A percentile compares a stretch with the other conserved stretches of the same genome.
These are phyloP conservation scores for Marasmarcha lunaedactyla DNA, from an alignment of 2,888 invertebrate genomes.

Conservation along the genomic window DNA sequence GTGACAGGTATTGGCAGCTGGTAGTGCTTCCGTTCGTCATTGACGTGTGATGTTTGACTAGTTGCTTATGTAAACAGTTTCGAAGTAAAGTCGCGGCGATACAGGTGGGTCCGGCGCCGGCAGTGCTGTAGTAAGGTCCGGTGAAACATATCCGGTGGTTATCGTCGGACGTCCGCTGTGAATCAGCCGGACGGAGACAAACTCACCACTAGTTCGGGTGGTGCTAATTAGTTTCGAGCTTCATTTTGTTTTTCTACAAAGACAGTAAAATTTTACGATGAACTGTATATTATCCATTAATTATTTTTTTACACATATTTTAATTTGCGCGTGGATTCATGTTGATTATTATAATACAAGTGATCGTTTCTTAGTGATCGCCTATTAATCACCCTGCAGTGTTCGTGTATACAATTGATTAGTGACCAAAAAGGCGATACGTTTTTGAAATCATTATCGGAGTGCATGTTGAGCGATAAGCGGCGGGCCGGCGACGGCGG, in stretches of 20 bases:
- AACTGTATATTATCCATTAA: too few species aligned
- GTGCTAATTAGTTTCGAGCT: too few species aligned
- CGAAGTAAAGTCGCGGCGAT: not conserved
- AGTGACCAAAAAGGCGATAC: too few species aligned
- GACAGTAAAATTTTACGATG: too few species aligned
- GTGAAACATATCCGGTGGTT: not conserved
- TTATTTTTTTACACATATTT: too few species aligned
- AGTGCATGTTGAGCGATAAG: slow-evolving; percentile 56
- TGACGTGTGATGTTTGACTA: not conserved
- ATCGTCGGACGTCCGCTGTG: not conserved
- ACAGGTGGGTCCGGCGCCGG: not conserved
- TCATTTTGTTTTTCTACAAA: too few species aligned
- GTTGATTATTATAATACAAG: too few species aligned
- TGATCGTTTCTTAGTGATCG: too few species aligned
- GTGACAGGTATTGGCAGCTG: not conserved
- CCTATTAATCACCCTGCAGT: too few species aligned
- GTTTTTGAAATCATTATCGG: slow-evolving; percentile 42
- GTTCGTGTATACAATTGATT: too few species aligned
- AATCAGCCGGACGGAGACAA: not conserved
- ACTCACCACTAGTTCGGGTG: too few species aligned
- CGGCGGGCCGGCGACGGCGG: slow-evolving; percentile 37
- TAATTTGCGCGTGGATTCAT: too few species aligned
- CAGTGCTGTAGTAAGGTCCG: not conserved
- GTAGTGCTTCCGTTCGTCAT: not conserved
- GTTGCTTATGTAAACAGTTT: not conserved